These are phyloP conservation scores for Phyllostomus hastatus DNA, from an alignment of 2,113 vertebrate genomes.

Conservation along the genomic window DNA sequence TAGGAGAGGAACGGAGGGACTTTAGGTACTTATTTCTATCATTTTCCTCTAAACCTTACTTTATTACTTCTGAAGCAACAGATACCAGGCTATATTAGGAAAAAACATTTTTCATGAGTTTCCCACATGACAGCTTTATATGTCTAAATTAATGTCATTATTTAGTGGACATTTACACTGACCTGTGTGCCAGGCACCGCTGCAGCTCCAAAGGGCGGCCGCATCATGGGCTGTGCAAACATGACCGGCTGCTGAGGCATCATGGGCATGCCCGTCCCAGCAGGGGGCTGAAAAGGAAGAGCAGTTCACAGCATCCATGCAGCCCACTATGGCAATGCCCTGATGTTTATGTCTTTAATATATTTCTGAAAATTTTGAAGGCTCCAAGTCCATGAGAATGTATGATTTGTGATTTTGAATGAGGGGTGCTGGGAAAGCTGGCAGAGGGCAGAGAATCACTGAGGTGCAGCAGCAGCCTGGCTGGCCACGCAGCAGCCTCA, in stretches of 20 bases:
- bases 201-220: constrained; percentile 90
- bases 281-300: constrained; percentile 82
- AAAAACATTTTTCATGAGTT: not conserved
- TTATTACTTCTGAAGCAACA: not conserved
- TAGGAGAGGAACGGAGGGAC: not conserved
- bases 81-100: not conserved
- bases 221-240: constrained; percentile 97
- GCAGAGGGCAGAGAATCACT: not conserved
- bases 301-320: not conserved
- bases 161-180: constrained; percentile 27
- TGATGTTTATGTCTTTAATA: not conserved
- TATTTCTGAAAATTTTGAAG: not conserved
- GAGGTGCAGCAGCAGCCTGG: not conserved
- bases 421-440: not conserved
- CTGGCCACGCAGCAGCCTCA: not conserved
- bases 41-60: not conserved
- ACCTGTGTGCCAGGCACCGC: constrained; percentile 90
- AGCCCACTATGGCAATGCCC: not conserved
- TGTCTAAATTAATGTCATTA: not conserved
- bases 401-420: not conserved
- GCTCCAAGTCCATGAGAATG: not conserved
- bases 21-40: not conserved
- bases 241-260: constrained; percentile 94
- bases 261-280: constrained; percentile 89
- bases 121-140: not conserved